Base-by-base conservation (phyloP, 2,888 invertebrate genomes). In the Anoplius nigerrimus region DNA sequence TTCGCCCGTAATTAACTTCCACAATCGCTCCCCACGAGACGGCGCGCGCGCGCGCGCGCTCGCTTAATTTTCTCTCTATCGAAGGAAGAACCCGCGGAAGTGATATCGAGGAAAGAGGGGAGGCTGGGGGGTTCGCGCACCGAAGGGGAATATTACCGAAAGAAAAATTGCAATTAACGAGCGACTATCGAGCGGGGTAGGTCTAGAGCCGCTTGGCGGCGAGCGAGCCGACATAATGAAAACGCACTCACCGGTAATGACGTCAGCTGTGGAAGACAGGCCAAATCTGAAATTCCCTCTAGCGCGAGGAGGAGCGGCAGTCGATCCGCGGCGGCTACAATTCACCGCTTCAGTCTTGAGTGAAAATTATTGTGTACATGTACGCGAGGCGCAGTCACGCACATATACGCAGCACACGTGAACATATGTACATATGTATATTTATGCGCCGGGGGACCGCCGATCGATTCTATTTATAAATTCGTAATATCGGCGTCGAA, bases 211-310 rank as follows among this genome's bases (percentile, higher is more conserved):
- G 54, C n/a, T 16, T 16, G 6, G 18, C 13, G 5, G 27, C 20
- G 20, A 56, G 13, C 18, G 1, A 18, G 16, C 21, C 34, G n/a
- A 20, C 1, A 15, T 18, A 4, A 42, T 20, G 74, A 66, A 71
- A 53, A 75, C 56, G 65, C 62, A 85, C 87, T 85, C 76, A 87
- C 87, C 86, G 79, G 85, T 86, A 85, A 86, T 86, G 85, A 84
- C 83, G 86, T 84, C 84, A 86, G 84, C 85, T 82, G 83, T 82
- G 78, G 83, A 83, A 84, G 83, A 82, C 82, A 82, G 85, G 80
- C 84, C 84, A 82, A 79, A 82, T 82, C 82, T 79, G 76, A 76
- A 85, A 82, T 81, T 82, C 82, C 78, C 81, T 79, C 77, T 75
- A 69, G 66, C 58, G 51, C 76, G 62, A 66, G 48, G 66, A 34